Evolutionary conservation across 2,888 invertebrate genomes (phyloP), one percentile per base, ranked within the genome.

Genomic region (Cephus sareptanus): DNA sequence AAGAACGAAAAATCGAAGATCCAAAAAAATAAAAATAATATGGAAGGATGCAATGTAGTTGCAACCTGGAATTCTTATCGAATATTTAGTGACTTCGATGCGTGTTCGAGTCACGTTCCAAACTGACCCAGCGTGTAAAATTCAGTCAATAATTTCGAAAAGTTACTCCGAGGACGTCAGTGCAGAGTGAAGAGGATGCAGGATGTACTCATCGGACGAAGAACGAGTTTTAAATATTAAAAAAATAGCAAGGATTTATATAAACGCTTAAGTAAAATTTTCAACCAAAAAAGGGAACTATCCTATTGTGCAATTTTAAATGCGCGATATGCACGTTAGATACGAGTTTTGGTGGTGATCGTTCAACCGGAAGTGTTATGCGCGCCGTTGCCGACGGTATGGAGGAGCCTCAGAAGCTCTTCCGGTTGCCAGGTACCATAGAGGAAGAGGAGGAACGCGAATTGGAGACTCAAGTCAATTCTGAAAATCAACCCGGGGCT

Each of bases 361-460:
- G n/a, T 33, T 33, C 31, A 11, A 31, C 70, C 70, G 70, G 70
- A 70, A 70, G 70, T 33, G 70, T 33, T 30, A 68, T 56, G 77
- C 76, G 77, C 1, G 70, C 33, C 30, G 70, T 30, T 30, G 70
- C 75, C 73, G 77, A 76, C 35, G 84, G 77, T 75, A 90, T 90
- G 89, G 89, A 89, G 79, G 89, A 89, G 81, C 87, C 88, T n/a
- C 89, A 88, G 80, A 90, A 90, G 78, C 85, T 90, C 69, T 90
- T 90, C 80, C 87, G 87, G 33, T 82, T 90, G 68, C 90, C 90
- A 15, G 90, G 90, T n/a, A 90, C 90, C 69, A 90, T 90, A 80
- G 90, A 90, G 82, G 90, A 90, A 77, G 90, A 90, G 79, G 89
- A 89, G 70, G 75, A 75, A 34, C 83, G 84, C 76, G 85, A 88